These are phyloP conservation scores for Adelphocoris suturalis DNA, from an alignment of 2,888 invertebrate species.

Conservation along the genomic window DNA sequence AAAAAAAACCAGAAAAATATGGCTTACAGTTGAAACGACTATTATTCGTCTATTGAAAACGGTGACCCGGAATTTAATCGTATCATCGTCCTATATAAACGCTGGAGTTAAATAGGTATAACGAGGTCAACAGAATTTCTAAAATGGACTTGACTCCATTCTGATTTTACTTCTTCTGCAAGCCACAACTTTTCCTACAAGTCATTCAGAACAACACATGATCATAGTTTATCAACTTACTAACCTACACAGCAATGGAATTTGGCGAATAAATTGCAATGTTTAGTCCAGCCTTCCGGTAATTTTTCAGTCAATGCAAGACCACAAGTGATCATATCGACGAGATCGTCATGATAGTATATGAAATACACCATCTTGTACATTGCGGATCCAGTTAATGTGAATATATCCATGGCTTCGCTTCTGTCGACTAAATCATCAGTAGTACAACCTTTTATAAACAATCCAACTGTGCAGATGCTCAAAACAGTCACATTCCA, in stretches of 20 bases:
- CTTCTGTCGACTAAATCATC: conserved; percentile 71
- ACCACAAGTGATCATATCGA: conserved; percentile 34
- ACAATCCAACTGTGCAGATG: conserved; percentile 48
- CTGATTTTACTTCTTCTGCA: no score
- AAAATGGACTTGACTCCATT: no score
- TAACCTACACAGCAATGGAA: conserved; percentile 35
- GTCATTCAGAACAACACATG: no score
- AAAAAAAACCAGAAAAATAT: no score
- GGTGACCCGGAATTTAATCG: no score
- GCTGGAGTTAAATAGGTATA: no score
- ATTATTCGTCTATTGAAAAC: no score
- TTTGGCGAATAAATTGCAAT: conserved; percentile 11
- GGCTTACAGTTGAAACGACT: no score
- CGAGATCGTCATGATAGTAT: conserved; percentile 61
- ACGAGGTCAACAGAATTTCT: no score
- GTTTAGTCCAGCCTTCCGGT: conserved; percentile 51
- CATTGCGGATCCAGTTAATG: conserved; percentile 64
- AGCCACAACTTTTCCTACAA: no score
- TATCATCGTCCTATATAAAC: no score
- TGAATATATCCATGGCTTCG: conserved; percentile 72
- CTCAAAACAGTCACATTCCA: conserved; percentile 33
- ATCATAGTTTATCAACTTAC: background rate
- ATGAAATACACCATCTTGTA: conserved; percentile 69
- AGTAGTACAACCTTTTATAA: conserved; percentile 62
- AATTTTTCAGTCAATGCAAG: conserved; percentile 19